Conservation (phyloP, 2,888 invertebrate species). For the Epiblema foenella region DNA sequence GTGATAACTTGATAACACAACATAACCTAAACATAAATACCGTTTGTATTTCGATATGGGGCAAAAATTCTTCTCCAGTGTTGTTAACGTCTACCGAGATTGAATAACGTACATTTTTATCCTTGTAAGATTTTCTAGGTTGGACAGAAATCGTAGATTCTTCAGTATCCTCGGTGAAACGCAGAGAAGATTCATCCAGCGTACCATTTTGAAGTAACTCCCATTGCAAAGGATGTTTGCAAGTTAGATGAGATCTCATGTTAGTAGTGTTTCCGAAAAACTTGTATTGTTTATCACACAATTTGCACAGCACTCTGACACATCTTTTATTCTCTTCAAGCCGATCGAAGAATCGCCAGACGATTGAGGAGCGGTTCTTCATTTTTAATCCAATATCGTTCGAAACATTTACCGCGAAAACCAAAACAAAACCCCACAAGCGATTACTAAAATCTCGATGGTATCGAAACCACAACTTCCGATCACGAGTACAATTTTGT, state of each 20-base stretch:
- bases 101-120: slow-evolving; percentile 76
- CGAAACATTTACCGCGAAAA: slow-evolving; percentile 67
- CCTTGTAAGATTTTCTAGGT: slow-evolving; percentile 51
- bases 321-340: slow-evolving; percentile 69
- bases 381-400: slow-evolving; percentile 59
- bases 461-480: slow-evolving; percentile 65
- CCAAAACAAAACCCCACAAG: slow-evolving; percentile 45
- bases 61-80: slow-evolving; percentile 59
- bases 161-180: slow-evolving; percentile 46
- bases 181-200: slow-evolving; percentile 63
- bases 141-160: slow-evolving; percentile 25
- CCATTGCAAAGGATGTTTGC: slow-evolving; percentile 81
- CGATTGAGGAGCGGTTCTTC: slow-evolving; percentile 76
- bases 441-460: slow-evolving; percentile 67
- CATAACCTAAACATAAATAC: slow-evolving; percentile 65
- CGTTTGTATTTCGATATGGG: slow-evolving; percentile 74
- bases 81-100: slow-evolving; percentile 66
- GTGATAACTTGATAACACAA: slow-evolving; percentile 51
- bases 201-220: slow-evolving; percentile 71
- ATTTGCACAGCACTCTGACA: slow-evolving; percentile 75
- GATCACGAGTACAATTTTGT: slow-evolving; percentile 55
- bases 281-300: slow-evolving; percentile 78
- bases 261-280: slow-evolving; percentile 81
- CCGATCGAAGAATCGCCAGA: slow-evolving; percentile 80
- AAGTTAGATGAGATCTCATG: slow-evolving; percentile 72